Conservation (phyloP, 2,797 vertebrate species). For the Coracias cyanogaster region DNA sequence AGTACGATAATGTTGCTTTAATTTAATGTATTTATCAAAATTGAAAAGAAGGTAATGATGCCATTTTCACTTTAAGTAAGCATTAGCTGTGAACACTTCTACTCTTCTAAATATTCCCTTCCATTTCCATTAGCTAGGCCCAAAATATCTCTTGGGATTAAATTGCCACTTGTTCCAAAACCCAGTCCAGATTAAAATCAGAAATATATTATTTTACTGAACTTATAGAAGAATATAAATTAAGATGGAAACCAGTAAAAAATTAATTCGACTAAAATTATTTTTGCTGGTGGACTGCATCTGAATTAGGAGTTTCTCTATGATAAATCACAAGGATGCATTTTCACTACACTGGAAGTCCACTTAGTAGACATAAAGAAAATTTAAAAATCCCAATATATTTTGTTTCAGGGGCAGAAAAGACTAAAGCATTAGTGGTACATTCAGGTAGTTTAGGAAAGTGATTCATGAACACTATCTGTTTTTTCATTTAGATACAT, state of each 20-base stretch:
- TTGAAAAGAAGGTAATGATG: neutral
- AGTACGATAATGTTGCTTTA: neutral
- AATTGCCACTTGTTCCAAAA: neutral
- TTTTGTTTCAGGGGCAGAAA: neutral
- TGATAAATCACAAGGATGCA: neutral
- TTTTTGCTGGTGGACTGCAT: neutral
- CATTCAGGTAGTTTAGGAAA: neutral
- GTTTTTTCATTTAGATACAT: neutral
- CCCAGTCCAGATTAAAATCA: neutral
- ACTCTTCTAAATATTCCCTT: neutral
- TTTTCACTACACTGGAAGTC: neutral
- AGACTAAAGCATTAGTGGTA: neutral
- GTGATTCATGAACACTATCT: neutral
- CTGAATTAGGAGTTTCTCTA: neutral
- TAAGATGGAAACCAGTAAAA: neutral
- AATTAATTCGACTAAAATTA: neutral
- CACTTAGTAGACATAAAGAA: neutral
- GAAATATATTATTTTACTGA: neutral
- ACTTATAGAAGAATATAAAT: neutral
- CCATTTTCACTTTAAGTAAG: neutral
- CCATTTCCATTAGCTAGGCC: neutral
- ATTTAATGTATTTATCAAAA: neutral
- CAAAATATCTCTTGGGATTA: neutral
- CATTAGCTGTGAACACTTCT: neutral
- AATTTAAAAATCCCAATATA: fast-evolving